Evolutionary conservation across 2,888 invertebrate species (phyloP).

Genomic region (Arctia plantaginis): DNA sequence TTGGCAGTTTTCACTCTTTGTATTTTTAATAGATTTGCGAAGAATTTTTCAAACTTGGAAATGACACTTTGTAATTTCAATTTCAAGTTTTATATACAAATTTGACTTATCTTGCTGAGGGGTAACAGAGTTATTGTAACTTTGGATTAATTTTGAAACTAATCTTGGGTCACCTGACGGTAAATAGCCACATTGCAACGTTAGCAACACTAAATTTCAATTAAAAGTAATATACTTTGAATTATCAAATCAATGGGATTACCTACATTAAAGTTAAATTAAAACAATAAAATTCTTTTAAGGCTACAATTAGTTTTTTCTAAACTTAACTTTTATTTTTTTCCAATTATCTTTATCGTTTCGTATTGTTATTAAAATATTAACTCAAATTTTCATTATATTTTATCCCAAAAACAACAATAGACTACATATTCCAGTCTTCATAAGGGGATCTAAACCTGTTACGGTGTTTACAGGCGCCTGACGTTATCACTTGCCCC

Average conservation of each 20-base stretch:
- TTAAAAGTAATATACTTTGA: too few species aligned
- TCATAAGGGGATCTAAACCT: slow-evolving; percentile 30
- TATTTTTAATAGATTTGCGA: slow-evolving; percentile 21
- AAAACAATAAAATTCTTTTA: too few species aligned
- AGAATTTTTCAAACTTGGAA: slow-evolving; percentile 13
- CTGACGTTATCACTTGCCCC: slow-evolving; percentile 36
- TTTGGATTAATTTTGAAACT: neutral
- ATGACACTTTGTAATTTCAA: slow-evolving; percentile 19
- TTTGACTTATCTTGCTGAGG: neutral
- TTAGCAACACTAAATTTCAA: neutral
- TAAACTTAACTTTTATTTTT: too few species aligned
- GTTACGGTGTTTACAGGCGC: slow-evolving; percentile 46
- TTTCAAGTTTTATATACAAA: slow-evolving; percentile 10
- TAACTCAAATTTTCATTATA: neutral
- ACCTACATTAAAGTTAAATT: too few species aligned
- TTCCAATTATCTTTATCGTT: too few species aligned
- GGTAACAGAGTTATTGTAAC: neutral
- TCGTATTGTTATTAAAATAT: neutral
- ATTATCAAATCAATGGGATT: neutral
- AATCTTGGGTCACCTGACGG: neutral
- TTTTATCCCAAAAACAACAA: slow-evolving; percentile 41
- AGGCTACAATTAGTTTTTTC: too few species aligned
- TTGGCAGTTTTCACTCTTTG: slow-evolving; percentile 24
- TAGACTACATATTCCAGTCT: slow-evolving; percentile 27
- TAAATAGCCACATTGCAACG: neutral